Evolutionary conservation across 1,140 invertebrate genomes (phyloP), one percentile per base, ranked within the genome.

Genomic region (Anastrepha ludens): DNA sequence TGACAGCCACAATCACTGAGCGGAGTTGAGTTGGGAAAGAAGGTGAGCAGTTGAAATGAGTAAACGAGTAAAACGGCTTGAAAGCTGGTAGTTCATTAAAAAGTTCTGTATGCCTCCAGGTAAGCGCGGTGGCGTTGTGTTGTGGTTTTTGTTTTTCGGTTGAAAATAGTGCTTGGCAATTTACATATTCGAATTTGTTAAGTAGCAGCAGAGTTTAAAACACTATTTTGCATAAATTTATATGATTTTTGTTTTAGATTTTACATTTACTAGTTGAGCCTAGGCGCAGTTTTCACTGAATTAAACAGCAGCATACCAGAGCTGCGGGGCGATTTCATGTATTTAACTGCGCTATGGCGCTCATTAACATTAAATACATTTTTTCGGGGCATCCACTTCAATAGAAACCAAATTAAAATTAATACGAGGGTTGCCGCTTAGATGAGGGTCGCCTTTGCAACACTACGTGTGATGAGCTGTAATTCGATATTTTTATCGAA

Each of bases 51-150:
- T 13, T 44, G 55, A 60, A 59, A 85, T 39, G 29, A 60, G 20
- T 5, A 86, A 41, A 86, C 85, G 39, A 62, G 29, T 59, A 50
- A 55, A 3, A 41, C 13, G 20, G 62, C 55, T 86, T 41, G 2
- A 86, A 86, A 86, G 41, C 85, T 29, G 62, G 59, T 86, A 60
- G 81, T 62, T 86, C 59, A 62, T 62, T 60, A 62, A 59, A 86
- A 62, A 86, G 59, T 62, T 86, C 59, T 62, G 62, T 62, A 8
- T 13, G 85, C 59, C 15, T 15, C 59, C 7, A 20, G 58, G 50
- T n/a, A 50, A 15, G 20, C 13, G 50, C 7, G 2, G 55, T n/a
- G n/a, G 3, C 6, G 17, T 41, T 3, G n/a, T 60, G 15, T 62
- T 41, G 39, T 85, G 7, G 9, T 8, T 85, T 29, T 55, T 6